Evolutionary conservation across 2,113 vertebrate genomes (phyloP).

Genomic region (Atlantisia rogersi): DNA sequence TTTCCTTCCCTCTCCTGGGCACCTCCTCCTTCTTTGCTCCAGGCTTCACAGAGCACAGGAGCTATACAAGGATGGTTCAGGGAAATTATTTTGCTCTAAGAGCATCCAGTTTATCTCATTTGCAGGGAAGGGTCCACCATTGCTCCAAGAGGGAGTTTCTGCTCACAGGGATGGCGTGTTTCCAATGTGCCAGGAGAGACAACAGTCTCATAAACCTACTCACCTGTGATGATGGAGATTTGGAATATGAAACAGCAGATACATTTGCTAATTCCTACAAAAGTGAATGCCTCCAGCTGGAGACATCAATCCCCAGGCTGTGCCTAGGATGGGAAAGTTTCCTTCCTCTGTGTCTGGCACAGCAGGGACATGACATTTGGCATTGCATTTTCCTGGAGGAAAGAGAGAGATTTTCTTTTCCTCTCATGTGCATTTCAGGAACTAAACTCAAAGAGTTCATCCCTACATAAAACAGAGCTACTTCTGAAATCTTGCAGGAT

Average conservation of each 20-base stretch:
- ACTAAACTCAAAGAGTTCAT: neutral
- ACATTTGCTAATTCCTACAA: neutral
- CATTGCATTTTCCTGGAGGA: neutral
- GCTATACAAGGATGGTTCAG: neutral
- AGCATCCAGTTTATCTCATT: neutral
- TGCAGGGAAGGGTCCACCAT: neutral
- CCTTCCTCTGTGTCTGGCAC: neutral
- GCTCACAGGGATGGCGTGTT: fast-evolving
- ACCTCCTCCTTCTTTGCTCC: neutral
- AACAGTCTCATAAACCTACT: neutral
- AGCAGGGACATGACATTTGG: neutral
- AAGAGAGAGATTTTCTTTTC: neutral
- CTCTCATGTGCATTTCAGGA: neutral
- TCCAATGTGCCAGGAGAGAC: neutral
- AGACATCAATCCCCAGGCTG: neutral
- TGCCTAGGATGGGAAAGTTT: neutral
- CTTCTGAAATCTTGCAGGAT: neutral
- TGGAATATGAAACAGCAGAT: neutral
- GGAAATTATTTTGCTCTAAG: neutral
- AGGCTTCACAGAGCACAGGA: neutral
- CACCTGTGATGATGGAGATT: neutral
- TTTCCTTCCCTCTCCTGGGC: neutral
- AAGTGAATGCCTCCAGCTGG: neutral
- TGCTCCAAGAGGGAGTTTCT: neutral
- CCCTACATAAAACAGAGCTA: neutral